Evolutionary conservation across 2,888 invertebrate genomes (phyloP).

Genomic region (Cryptocheilus praepositus): DNA sequence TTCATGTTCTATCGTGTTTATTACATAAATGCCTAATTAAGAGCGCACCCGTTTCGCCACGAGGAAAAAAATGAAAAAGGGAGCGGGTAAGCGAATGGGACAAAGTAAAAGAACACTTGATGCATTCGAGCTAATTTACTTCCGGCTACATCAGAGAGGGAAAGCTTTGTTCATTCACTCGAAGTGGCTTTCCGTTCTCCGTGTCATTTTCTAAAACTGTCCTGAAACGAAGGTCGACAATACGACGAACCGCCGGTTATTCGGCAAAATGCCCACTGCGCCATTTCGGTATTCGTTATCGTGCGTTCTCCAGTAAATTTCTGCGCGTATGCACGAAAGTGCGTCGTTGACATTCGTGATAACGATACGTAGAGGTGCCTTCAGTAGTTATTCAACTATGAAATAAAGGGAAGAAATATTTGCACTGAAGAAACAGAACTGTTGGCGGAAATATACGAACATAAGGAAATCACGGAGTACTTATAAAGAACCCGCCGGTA

Average conservation of each 20-base stretch:
- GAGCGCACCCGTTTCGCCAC: conserved; percentile 3
- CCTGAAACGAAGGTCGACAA: conserved; percentile 37
- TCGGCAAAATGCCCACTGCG: conserved; percentile 62
- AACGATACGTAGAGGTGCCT: too few species aligned
- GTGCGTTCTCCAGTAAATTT: too few species aligned
- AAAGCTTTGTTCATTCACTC: conserved; percentile 17
- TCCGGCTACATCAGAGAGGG: neutral
- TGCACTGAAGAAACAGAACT: too few species aligned
- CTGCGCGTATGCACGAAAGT: too few species aligned
- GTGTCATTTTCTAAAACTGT: conserved; percentile 29
- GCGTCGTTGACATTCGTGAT: conserved; percentile 13
- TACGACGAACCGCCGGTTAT: conserved; percentile 30
- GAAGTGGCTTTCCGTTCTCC: conserved; percentile 9
- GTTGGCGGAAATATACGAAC: too few species aligned
- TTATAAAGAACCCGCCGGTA: too few species aligned
- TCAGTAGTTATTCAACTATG: too few species aligned
- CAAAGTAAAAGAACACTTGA: neutral
- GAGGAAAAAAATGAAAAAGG: conserved; percentile 25
- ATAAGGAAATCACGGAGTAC: too few species aligned
- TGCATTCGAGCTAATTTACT: neutral
- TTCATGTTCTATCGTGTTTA: conserved; percentile 24
- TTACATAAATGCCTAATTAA: conserved; percentile 38
- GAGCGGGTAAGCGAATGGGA: neutral
- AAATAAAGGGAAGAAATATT: too few species aligned
- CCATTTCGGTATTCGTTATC: conserved; percentile 20